A percentile compares a stretch with the other conserved stretches of the same genome.
These are phyloP conservation scores for Sander lucioperca DNA, from an alignment of 2,113 vertebrate genomes.

Conservation along the genomic window DNA sequence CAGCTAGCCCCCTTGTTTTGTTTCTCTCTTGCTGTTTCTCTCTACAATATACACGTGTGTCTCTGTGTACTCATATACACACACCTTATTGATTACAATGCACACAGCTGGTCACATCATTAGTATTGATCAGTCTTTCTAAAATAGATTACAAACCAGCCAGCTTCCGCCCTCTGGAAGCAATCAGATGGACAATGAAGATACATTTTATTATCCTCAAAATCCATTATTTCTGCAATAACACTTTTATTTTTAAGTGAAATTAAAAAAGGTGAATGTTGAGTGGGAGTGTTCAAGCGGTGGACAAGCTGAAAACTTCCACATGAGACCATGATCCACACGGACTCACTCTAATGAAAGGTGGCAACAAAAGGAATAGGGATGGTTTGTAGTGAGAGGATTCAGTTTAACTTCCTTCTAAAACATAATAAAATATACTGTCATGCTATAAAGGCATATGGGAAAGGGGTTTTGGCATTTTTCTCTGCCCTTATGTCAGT, in stretches of 20 bases:
- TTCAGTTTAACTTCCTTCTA: background rate
- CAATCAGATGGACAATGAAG: slow-evolving; percentile 14
- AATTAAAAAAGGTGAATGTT: background rate
- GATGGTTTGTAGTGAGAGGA: background rate
- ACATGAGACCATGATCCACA: background rate
- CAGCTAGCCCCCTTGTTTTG: background rate
- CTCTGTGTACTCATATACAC: background rate
- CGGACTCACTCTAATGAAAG: slow-evolving; percentile 9
- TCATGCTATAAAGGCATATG: background rate
- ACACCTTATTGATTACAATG: slow-evolving; percentile 12
- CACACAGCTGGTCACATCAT: slow-evolving; percentile 36
- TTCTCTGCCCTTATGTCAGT: too few species aligned
- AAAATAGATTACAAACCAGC: slow-evolving; percentile 29
- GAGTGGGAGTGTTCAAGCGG: background rate
- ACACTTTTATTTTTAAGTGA: background rate
- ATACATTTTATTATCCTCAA: slow-evolving; percentile 40
- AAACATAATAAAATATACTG: background rate
- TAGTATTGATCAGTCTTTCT: slow-evolving; percentile 46
- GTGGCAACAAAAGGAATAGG: background rate
- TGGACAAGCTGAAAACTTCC: background rate
- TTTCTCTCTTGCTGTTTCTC: background rate
- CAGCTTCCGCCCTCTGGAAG: background rate
- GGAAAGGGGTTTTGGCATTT: background rate
- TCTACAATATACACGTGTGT: background rate
- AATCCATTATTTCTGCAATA: slow-evolving; percentile 3